Conservation (phyloP, 2,113 vertebrate species). For the Columbina picui region DNA sequence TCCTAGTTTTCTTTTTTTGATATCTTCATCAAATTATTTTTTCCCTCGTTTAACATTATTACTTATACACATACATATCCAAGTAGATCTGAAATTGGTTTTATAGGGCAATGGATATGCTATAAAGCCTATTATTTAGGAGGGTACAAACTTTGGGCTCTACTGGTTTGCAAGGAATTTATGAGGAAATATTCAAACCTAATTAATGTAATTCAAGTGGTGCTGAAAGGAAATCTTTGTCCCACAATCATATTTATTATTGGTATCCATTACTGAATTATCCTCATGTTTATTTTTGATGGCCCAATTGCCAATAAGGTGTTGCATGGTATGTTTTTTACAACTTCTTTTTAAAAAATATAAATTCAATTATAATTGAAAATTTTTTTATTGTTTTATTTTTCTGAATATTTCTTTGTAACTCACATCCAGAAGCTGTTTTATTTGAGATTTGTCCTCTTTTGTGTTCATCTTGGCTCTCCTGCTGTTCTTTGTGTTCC, state of each 20-base stretch:
- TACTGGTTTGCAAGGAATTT: neutral
- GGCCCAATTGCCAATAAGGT: neutral
- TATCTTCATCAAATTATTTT: neutral
- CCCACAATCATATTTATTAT: neutral
- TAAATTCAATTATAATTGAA: neutral
- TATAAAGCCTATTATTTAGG: neutral
- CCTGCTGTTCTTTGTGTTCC: neutral
- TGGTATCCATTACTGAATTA: neutral
- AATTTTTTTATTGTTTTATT: neutral
- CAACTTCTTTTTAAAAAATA: neutral
- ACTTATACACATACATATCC: neutral
- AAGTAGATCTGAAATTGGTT: neutral
- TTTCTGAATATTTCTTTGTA: neutral
- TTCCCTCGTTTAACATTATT: neutral
- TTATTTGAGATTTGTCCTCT: neutral
- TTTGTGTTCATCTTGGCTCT: neutral
- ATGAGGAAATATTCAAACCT: neutral
- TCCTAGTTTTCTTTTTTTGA: neutral
- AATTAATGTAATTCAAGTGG: conserved; percentile 1
- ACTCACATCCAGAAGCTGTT: neutral
- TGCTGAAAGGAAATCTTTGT: neutral
- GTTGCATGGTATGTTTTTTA: neutral
- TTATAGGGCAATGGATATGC: neutral
- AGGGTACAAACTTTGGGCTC: neutral
- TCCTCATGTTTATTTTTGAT: neutral